phyloP scores from a whole-genome alignment of 2,888 invertebrate genomes.

The Diarsia rubi region DNA sequence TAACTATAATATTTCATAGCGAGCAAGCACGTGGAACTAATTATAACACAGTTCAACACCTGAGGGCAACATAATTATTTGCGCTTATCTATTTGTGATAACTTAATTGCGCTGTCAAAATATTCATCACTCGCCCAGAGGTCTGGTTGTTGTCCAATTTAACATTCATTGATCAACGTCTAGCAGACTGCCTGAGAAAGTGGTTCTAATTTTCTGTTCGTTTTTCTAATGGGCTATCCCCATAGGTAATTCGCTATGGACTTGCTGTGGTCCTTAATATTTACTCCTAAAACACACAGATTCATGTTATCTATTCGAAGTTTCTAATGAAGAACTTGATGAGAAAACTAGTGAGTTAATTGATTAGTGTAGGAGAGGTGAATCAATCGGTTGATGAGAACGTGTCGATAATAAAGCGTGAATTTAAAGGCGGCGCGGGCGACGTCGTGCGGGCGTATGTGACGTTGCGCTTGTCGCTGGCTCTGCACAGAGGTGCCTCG shows the following conservation, averaged over 20 bases:
- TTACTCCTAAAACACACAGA: not conserved
- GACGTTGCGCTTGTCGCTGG: slow-evolving; percentile 19
- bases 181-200: slow-evolving; percentile 73
- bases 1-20: not conserved
- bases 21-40: slow-evolving; percentile 19
- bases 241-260: slow-evolving; percentile 30
- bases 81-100: slow-evolving; percentile 65
- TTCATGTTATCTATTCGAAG: slow-evolving; percentile 5
- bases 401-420: slow-evolving; percentile 48
- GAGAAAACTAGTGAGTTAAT: slow-evolving; percentile 16
- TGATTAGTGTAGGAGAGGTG: slow-evolving; percentile 15
- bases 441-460: slow-evolving; percentile 22
- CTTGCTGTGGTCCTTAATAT: not conserved
- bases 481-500: slow-evolving; percentile 10
- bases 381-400: slow-evolving; percentile 49
- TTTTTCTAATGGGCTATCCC: slow-evolving; percentile 5
- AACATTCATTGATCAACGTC: slow-evolving; percentile 78
- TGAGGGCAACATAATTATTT: slow-evolving; percentile 66
- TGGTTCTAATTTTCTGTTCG: slow-evolving; percentile 64
- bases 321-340: not conserved
- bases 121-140: slow-evolving; percentile 73
- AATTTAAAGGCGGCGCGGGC: not conserved
- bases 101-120: slow-evolving; percentile 84
- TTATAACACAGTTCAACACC: slow-evolving; percentile 45
- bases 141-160: slow-evolving; percentile 76